Base-by-base conservation (phyloP, 1,140 invertebrate genomes). In the Bombus fervidus region DNA sequence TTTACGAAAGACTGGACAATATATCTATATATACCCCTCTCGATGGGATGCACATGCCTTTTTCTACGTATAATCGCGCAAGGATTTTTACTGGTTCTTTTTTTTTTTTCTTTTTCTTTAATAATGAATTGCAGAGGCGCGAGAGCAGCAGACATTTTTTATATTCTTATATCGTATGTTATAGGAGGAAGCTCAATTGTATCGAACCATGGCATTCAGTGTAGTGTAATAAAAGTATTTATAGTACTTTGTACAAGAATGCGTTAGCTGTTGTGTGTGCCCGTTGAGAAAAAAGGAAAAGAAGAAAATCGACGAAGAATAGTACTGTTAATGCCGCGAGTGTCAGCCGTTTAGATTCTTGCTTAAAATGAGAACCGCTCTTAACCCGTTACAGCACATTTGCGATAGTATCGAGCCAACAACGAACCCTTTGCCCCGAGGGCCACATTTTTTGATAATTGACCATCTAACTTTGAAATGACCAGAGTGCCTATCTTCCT, bases 191-290 rank as follows among this genome's bases (percentile, higher is more conserved):
- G 81, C 87, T 84, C 81, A 77, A 89, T 79, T 90, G 81, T 89
- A 90, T 86, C 71, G 74, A 90, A 81, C 73, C 66, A 86, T 86
- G 85, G 73, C 74, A 89, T 90, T 84, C 87, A 87, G 25, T 89
- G 69, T 90, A 90, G 83, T 41, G 74, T 62, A 90, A 90, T 89
- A 90, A 89, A 90, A 69, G 64, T 90, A 90, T 90, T 90, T 90
- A 90, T 89, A 89, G 41, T 86, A 86, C 76, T 86, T 90, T 87
- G 31, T 90, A 75, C 43, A 62, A 53, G 47, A 53, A 53, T 53
- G 47, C 34, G 22, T 72, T n/a, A 31, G 25, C 47, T 25, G 68
- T 1, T 12, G 9, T 31, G 31, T 8, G 25, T 47, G 34, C 1
- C 47, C 10, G 28, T 25, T 37, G 22, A 41, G 3, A 37, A 34